Evolutionary conservation across 2,888 invertebrate species (phyloP), one percentile per base, ranked within the genome.

Genomic region (Exephanes ischioxanthus): DNA sequence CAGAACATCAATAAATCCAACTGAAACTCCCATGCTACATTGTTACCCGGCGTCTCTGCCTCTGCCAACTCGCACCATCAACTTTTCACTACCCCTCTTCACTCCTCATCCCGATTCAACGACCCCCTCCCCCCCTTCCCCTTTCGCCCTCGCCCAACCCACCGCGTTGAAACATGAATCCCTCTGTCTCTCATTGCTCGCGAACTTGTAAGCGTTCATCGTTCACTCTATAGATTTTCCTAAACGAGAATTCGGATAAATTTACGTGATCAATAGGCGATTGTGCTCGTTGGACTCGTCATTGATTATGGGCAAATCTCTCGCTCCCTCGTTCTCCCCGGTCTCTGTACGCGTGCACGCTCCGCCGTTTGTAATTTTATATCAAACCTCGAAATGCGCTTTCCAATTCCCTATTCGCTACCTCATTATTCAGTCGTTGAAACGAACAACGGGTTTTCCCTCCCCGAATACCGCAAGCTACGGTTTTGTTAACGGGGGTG

Each of bases 1-100:
- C 70, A n/a, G 77, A 86, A 87, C 80, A 72, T 80, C 85, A 77
- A 80, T 76, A 82, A 87, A 87, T 84, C 85, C 76, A 19, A 77
- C 85, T 67, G 67, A 76, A 80, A 82, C 75, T 72, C 72, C 82
- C 70, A 87, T 33, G 51, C 72, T 53, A 68, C 76, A 76, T 76
- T 82, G 75, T 70, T 67, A 53, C 63, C 66, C 26, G 67, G 63
- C 19, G 19, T 48, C 22, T 41, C 37, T 41, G 45, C 48, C 53
- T 61, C 55, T 22, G 48, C 16, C 37, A 33, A 33, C 51, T 53
- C 55, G 9, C 70, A 71, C 41, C 22, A n/a, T 33, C 51, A 58
- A 68, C 79, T 71, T 48, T 79, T 79, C 63, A 41, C 48, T 45
- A 58, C 55, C 19, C 19, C 70, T 45, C 58, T 61, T 70, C 67